Percentiles rank a stretch among this genome's conserved stretches.
Conservation (phyloP, 1,140 invertebrate genomes). For the Heliconius eleuchia region DNA sequence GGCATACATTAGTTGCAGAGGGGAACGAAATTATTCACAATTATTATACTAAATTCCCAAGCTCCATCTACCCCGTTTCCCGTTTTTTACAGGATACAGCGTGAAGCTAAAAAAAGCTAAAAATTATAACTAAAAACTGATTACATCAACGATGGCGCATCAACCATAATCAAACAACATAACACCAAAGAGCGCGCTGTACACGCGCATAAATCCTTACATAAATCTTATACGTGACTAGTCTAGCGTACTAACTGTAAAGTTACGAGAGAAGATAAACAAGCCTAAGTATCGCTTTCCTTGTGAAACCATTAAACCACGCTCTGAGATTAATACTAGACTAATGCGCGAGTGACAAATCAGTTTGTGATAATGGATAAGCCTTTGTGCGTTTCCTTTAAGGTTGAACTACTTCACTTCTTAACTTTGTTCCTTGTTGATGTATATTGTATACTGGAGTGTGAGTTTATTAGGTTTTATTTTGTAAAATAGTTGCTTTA, state of each 20-base stretch:
- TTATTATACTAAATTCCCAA: too few species aligned
- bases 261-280: conserved; percentile 36
- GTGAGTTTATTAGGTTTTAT: background rate
- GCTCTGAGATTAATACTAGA: conserved; percentile 62
- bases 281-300: conserved; percentile 30
- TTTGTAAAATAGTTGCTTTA: background rate
- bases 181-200: background rate
- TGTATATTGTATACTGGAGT: background rate
- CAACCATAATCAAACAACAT: background rate
- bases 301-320: conserved; percentile 32
- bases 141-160: background rate
- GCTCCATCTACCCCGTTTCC: too few species aligned
- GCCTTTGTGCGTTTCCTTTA: conserved; percentile 34
- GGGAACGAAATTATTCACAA: too few species aligned
- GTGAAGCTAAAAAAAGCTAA: too few species aligned
- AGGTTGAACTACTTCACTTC: conserved; percentile 14
- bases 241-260: conserved; percentile 15
- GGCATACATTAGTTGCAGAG: too few species aligned
- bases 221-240: conserved; percentile 12
- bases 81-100: too few species aligned
- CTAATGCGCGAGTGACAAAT: conserved; percentile 72
- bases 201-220: background rate
- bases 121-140: too few species aligned
- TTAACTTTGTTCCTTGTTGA: conserved; percentile 11
- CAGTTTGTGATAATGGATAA: conserved; percentile 63